Percentiles rank a stretch among this genome's conserved stretches.
Conservation (phyloP, 2,113 vertebrate genomes). For the human (Homo sapiens) region DNA sequence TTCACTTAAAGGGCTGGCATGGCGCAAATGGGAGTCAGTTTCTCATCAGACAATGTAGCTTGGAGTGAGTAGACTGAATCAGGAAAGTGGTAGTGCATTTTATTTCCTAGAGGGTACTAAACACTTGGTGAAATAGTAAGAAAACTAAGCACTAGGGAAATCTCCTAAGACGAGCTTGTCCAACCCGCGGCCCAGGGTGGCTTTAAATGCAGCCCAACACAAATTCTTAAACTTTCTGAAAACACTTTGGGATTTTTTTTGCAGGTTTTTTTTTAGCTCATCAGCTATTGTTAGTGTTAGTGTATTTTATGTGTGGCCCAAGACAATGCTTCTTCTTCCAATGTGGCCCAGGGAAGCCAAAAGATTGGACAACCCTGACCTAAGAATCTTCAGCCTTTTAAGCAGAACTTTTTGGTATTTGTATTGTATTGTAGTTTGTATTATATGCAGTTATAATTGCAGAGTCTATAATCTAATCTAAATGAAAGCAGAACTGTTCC, state of each 20-base stretch:
- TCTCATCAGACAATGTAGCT: not conserved
- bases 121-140: not conserved
- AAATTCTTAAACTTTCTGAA: too few species aligned
- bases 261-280: too few species aligned
- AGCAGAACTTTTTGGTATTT: not conserved
- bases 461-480: not conserved
- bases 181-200: not conserved
- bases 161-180: not conserved
- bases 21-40: not conserved
- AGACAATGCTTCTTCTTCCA: too few species aligned
- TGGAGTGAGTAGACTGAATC: not conserved
- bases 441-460: rapidly evolving
- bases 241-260: too few species aligned
- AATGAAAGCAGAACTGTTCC: not conserved
- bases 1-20: not conserved
- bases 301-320: too few species aligned
- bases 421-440: not conserved
- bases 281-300: too few species aligned
- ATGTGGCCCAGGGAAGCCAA: too few species aligned
- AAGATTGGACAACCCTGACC: too few species aligned
- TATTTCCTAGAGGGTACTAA: not conserved
- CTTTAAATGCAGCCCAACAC: too few species aligned
- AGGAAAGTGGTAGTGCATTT: not conserved
- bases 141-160: not conserved
- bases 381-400: not conserved